phyloP scores from a whole-genome alignment of 2,797 vertebrate genomes.

The Capromys pilorides region DNA sequence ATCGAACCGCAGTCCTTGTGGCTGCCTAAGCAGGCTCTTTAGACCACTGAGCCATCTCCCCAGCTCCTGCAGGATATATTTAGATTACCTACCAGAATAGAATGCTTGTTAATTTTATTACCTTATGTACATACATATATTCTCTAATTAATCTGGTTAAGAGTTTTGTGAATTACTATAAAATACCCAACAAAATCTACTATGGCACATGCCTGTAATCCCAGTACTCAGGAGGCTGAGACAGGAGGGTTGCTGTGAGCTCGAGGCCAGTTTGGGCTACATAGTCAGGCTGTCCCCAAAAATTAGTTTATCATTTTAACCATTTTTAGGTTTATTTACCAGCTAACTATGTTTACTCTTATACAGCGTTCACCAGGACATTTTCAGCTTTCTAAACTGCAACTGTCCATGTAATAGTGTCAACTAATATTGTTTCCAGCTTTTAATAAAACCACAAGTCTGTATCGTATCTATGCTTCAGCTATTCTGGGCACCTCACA shows the following conservation, averaged over 20 bases:
- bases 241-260: neutral
- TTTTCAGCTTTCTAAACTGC: slow-evolving; percentile 21
- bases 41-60: no score
- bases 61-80: neutral
- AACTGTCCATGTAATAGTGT: neutral
- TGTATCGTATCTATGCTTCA: slow-evolving; percentile 8
- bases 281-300: neutral
- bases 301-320: neutral
- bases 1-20: slow-evolving; percentile 26
- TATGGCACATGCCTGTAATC: neutral
- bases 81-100: neutral
- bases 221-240: neutral
- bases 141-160: slow-evolving; percentile 27
- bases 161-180: neutral
- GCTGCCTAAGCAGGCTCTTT: no score
- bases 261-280: neutral
- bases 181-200: neutral
- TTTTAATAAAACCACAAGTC: neutral
- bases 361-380: neutral
- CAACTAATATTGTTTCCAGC: neutral
- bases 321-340: neutral
- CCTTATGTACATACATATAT: neutral
- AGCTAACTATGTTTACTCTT: neutral
- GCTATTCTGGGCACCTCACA: neutral
- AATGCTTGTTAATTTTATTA: neutral